Percentiles rank a stretch among this genome's conserved stretches.
Evolutionary conservation across 2,797 vertebrate species (phyloP).

Genomic region (Orestias chungarensis): DNA sequence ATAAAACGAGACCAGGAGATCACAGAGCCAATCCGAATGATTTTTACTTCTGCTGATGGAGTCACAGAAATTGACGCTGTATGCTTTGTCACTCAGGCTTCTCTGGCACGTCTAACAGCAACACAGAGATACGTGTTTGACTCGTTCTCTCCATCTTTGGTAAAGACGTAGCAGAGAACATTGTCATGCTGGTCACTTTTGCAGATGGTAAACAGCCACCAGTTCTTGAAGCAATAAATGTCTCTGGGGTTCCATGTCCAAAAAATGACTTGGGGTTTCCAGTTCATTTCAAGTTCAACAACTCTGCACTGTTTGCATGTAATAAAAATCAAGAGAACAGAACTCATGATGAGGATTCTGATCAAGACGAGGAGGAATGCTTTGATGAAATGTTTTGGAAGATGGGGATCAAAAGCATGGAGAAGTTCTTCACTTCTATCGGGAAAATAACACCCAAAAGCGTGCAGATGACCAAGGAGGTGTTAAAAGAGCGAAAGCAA

Average conservation of each 20-base stretch:
- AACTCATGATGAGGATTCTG: neutral
- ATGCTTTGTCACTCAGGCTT: slow-evolving; percentile 19
- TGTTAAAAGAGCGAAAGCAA: slow-evolving; percentile 31
- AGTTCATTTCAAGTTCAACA: slow-evolving; percentile 70
- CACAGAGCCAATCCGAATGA: neutral
- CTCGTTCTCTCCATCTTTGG: slow-evolving; percentile 56
- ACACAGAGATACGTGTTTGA: slow-evolving; percentile 53
- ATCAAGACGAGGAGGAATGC: neutral
- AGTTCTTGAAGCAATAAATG: slow-evolving; percentile 42
- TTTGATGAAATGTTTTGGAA: slow-evolving; percentile 57
- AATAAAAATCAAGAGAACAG: neutral
- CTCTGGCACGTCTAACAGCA: neutral
- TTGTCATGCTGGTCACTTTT: slow-evolving; percentile 54
- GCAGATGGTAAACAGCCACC: slow-evolving; percentile 17
- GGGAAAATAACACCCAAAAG: slow-evolving; percentile 15
- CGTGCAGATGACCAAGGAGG: slow-evolving; percentile 31
- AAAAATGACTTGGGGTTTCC: slow-evolving; percentile 32
- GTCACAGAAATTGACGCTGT: neutral
- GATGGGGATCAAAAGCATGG: slow-evolving; percentile 44
- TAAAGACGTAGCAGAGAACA: slow-evolving; percentile 54
- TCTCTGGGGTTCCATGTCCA: slow-evolving; percentile 40
- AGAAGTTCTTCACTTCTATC: slow-evolving; percentile 37
- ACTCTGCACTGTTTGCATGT: slow-evolving; percentile 58
- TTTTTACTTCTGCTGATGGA: neutral
- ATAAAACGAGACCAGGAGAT: slow-evolving; percentile 4